Evolutionary conservation across 2,797 vertebrate genomes (phyloP), one percentile per base, ranked within the genome.

Genomic region (Rallus crepitans): DNA sequence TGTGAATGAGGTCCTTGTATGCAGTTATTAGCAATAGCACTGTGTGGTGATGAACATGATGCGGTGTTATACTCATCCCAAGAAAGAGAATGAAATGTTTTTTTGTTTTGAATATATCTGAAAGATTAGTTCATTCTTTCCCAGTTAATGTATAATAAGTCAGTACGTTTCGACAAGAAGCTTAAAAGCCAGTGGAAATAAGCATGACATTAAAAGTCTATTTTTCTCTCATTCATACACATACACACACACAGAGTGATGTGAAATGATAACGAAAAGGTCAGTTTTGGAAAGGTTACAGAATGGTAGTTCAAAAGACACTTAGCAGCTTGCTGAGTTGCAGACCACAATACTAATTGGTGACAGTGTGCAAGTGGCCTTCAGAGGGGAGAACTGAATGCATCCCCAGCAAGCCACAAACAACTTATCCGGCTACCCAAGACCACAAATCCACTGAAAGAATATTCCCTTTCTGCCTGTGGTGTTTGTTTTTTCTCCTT

Each of bases 201-300:
- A 92, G 65, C 82, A 52, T 64, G 82, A 56, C 91, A 93, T 89
- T 82, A 91, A 84, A 84, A 89, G 78, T 47, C 60, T 70, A 24
- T 21, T 94, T 93, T 87, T 40, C 45, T 93, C 81, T 94, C 23
- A 21, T 23, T 48, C 47, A 48, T 48, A 48, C 21, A 12, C 35
- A 31, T 30, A 31, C 45, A 37, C 37, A 35, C 25, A 52, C 61
- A 66, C 11, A 81, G 24, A 59, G 63, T 17, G 75, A 79, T 84
- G 75, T 33, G 52, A 89, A 65, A 87, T 45, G 68, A 87, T 83
- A 94, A 91, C 39, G 82, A 87, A 96, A 97, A 97, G 84, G 90
- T 97, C 94, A 95, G 55, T 70, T 90, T 77, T 93, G 60, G 64
- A 97, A 97, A 97, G 95, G 87, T 96, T 96, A 85, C 45, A 71